phyloP scores from a whole-genome alignment of 2,797 vertebrate species.

The Scleropages formosus region DNA sequence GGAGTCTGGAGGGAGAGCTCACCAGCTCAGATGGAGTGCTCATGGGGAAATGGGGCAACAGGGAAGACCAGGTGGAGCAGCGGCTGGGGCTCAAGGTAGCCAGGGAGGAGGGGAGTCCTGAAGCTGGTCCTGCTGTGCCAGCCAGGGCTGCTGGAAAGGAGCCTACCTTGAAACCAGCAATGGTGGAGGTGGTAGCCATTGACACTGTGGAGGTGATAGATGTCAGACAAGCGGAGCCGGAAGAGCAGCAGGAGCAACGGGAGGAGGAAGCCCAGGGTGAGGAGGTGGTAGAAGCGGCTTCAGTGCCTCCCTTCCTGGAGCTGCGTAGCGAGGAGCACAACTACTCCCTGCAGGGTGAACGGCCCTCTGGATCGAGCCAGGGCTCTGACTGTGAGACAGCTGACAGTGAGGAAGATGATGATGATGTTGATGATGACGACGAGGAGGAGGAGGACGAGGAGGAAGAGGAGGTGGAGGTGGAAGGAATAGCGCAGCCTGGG shows the following conservation, averaged over 20 bases:
- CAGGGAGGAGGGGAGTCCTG: neutral
- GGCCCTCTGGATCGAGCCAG: conserved; percentile 31
- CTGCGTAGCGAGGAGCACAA: conserved; percentile 71
- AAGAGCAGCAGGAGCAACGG: conserved; percentile 51
- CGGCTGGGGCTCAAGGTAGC: conserved; percentile 7
- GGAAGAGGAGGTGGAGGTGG: conserved; percentile 48
- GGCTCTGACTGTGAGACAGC: conserved; percentile 35
- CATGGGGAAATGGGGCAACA: conserved; percentile 61
- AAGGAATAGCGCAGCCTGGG: conserved; percentile 57
- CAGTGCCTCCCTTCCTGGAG: conserved; percentile 50
- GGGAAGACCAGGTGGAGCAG: conserved; percentile 52
- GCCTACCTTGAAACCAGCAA: neutral
- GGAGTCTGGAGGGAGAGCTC: conserved; percentile 61
- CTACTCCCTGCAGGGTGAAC: conserved; percentile 64
- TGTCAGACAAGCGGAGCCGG: conserved; percentile 9
- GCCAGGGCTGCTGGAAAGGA: neutral
- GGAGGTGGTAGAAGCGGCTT: conserved; percentile 6
- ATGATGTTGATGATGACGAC: conserved; percentile 37
- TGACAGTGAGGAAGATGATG: conserved; percentile 34
- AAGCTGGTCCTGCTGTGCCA: neutral
- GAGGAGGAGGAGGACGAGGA: conserved; percentile 49
- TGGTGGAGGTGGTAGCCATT: neutral
- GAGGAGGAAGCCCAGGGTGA: conserved; percentile 24
- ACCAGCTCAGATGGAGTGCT: conserved; percentile 61
- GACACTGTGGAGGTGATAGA: too few species aligned